Conservation (phyloP, 2,113 vertebrate genomes). For the Talpa occidentalis region DNA sequence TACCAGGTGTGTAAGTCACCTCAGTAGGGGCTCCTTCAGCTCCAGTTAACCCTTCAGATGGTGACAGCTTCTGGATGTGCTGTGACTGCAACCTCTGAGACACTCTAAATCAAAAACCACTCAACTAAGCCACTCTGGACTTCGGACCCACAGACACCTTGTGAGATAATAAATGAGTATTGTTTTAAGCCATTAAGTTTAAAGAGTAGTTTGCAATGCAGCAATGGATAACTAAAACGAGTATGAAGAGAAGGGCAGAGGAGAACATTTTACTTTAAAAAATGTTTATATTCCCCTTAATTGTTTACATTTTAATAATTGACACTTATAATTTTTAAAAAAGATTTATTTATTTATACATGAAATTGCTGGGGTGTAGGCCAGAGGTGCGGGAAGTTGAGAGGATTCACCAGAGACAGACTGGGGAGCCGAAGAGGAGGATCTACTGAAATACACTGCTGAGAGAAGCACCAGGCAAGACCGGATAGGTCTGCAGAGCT, state of each 20-base stretch:
- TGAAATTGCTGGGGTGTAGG: too few relatives aligned
- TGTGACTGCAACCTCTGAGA: background rate
- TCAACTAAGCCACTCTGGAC: background rate
- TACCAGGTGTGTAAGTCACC: background rate
- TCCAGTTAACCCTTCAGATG: conserved; percentile 1
- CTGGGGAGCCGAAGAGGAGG: too few relatives aligned
- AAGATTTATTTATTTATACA: too few relatives aligned
- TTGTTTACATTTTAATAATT: conserved; percentile 34
- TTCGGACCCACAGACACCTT: background rate
- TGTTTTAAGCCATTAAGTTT: background rate
- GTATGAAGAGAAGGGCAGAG: background rate
- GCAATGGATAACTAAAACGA: background rate
- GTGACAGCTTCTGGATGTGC: background rate
- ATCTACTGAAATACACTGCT: too few relatives aligned
- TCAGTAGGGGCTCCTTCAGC: background rate
- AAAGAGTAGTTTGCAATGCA: background rate
- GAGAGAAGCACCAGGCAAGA: too few relatives aligned
- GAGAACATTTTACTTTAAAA: background rate
- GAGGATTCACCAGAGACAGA: too few relatives aligned
- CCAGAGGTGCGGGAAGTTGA: too few relatives aligned
- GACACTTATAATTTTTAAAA: too few relatives aligned
- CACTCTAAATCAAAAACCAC: background rate
- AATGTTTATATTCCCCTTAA: background rate
- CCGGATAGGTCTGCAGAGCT: too few relatives aligned
- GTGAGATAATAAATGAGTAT: background rate